phyloP scores from a whole-genome alignment of 2,797 vertebrate species.

The Bradypodion pumilum region DNA sequence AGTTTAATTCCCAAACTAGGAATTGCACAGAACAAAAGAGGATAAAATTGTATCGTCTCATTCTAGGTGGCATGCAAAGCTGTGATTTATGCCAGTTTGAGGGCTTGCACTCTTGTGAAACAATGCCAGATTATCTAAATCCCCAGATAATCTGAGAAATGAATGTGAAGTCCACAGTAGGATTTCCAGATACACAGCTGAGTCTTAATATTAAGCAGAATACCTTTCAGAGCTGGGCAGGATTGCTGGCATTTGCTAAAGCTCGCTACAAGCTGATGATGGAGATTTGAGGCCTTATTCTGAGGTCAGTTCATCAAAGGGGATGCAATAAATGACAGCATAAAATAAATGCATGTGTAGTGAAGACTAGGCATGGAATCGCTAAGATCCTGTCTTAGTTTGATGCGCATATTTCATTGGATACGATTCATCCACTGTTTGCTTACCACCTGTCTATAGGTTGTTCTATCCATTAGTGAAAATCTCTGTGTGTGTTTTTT shows the following conservation, averaged over 20 bases:
- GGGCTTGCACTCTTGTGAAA: background rate
- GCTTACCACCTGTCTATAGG: background rate
- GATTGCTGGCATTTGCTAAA: background rate
- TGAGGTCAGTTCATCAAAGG: background rate
- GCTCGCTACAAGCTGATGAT: background rate
- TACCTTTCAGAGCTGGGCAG: background rate
- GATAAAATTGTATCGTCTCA: background rate
- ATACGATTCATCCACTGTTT: background rate
- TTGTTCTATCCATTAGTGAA: background rate
- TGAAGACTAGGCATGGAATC: background rate
- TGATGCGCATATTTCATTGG: background rate
- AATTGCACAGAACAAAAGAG: background rate
- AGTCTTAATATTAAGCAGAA: background rate
- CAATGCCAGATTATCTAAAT: slow-evolving; percentile 8
- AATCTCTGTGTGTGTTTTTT: background rate
- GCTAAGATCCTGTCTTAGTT: background rate
- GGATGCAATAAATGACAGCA: background rate
- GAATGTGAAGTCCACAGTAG: background rate
- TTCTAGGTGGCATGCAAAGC: background rate
- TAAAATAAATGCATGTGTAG: too few relatives aligned
- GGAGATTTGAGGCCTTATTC: background rate
- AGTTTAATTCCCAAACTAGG: background rate
- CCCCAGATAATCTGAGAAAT: slow-evolving; percentile 19
- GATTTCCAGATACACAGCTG: background rate
- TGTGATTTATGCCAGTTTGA: background rate